Percentiles rank a stretch among this genome's conserved stretches.
Evolutionary conservation across 2,113 vertebrate genomes (phyloP).

Genomic region (Eira barbara): DNA sequence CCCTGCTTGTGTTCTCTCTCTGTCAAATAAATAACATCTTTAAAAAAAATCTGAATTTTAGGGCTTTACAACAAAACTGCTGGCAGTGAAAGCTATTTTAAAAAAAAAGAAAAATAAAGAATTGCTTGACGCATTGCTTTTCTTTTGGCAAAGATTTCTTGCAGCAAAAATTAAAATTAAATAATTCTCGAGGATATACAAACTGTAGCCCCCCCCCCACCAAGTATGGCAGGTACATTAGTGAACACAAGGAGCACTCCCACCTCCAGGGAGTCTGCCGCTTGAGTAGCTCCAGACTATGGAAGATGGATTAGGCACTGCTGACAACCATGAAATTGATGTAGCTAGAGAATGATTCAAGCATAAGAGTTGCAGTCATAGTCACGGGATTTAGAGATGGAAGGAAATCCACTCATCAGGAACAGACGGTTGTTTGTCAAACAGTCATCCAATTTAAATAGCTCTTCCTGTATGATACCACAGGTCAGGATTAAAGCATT

Average conservation of each 20-base stretch:
- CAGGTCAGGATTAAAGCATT: slow-evolving; percentile 57
- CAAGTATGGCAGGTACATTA: slow-evolving; percentile 33
- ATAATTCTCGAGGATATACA: slow-evolving; percentile 16
- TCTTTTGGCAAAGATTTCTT: slow-evolving; percentile 27
- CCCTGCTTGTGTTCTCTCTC: too few relatives aligned
- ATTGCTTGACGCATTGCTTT: background rate
- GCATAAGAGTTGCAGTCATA: slow-evolving; percentile 62
- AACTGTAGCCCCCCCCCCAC: background rate
- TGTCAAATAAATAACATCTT: too few relatives aligned
- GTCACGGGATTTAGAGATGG: slow-evolving; percentile 72
- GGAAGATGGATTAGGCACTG: slow-evolving; percentile 70
- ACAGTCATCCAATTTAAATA: slow-evolving; percentile 62
- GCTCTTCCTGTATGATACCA: slow-evolving; percentile 62
- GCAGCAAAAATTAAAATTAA: slow-evolving; percentile 46
- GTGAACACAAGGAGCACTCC: slow-evolving; percentile 13
- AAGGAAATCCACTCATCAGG: slow-evolving; percentile 72
- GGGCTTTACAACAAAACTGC: slow-evolving; percentile 4
- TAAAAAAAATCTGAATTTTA: background rate
- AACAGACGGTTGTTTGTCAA: slow-evolving; percentile 67
- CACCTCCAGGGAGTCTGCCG: slow-evolving; percentile 56
- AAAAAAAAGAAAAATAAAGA: background rate
- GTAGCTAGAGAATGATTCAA: slow-evolving; percentile 66
- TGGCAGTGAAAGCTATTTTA: background rate
- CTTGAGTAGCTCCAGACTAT: slow-evolving; percentile 68
- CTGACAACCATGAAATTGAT: slow-evolving; percentile 76